Evolutionary conservation across 2,888 invertebrate species (phyloP), one percentile per base, ranked within the genome.

Genomic region (Pristionchus mayeri): DNA sequence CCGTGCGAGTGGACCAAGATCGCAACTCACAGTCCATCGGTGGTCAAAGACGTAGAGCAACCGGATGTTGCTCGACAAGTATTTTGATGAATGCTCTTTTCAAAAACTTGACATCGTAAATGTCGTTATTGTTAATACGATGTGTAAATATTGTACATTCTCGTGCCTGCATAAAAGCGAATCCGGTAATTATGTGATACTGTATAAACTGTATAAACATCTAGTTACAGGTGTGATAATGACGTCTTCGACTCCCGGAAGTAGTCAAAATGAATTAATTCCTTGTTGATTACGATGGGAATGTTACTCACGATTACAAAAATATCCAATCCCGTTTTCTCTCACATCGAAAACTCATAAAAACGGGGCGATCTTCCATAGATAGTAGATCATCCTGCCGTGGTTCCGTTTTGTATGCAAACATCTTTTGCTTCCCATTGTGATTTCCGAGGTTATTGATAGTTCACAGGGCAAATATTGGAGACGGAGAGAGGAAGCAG

Each of bases 1-100:
- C 88, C 89, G 9, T 89, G 89, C 60, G 87, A 89, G 30, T 91
- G 90, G 90, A 90, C 90, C 18, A 79, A 85, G 40, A 7, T 24
- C 24, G 71, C 11, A 3, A 67, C 71, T 0, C 71, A 71, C 44
- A 24, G 40, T 44, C 40, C 71, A 21, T 71, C 71, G 2, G 71
- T 71, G 37, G 40, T 71, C 11, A 71, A 71, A 13, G 71, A 71
- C 18, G 40, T 71, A 44, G 71, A 71, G 40, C 71, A 71, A 44
- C 71, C 71, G 3, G 44, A 44, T 9, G 21, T 71, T 71, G 40
- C 71, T 71, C 71, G 71, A 13, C 71, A 71, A 24, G 40, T 40
- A 44, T 71, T 71, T 44, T 71, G 71, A 71, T 24, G 67, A 40
- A 71, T 37, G n/a, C 11, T 7, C 40, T 24, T 13, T 16, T 71